Base-by-base conservation (phyloP, 2,797 vertebrate species). In the Channallabes apus region DNA sequence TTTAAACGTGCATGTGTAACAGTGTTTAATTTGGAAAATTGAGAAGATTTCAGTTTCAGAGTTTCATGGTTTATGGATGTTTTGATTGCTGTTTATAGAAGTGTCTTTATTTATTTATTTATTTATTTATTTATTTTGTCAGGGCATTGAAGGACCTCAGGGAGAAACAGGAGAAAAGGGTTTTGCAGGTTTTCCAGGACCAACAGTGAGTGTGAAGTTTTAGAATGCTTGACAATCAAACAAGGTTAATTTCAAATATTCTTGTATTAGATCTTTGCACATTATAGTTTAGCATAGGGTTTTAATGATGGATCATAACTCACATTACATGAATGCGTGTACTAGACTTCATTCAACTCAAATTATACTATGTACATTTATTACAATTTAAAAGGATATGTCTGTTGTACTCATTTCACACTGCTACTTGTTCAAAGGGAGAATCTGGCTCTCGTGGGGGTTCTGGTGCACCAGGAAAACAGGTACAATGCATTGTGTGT, bases 101-200 rank as follows among this genome's bases (percentile, higher is more conserved):
- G 12, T 73, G 2, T 27, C 0, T 59, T 9, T 83, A 46, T 46
- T 46, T 46, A 38, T 38, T 38, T 2, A 35, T n/a, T 35, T 35
- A 35, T 35, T 35, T 46, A 41, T 41, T 41, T 7, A 46, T 46
- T 11, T 3, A 82, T 27, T 75, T 75, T 85, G 20, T 15, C 64
- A 89, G 89, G 89, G 89, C 80, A 3, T 0, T 22, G 0, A 27
- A 8, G 84, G 86, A 54, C 14, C 6, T 80, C 11, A 7, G 14
- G 84, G 41, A 17, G 67, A 84, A 35, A 77, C 84, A 72, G 89
- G 89, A 84, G 87, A 89, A 11, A 88, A 88, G 82, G 89, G 89
- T 6, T 5, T 71, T 2, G 11, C 76, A n/a, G 89, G 89, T 9
- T 27, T 56, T 17, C 38, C 68, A 69, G 89, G 89, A 72, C 3